These are phyloP conservation scores for Urocyon cinereoargenteus DNA, from an alignment of 2,797 vertebrate species.

Conservation along the genomic window DNA sequence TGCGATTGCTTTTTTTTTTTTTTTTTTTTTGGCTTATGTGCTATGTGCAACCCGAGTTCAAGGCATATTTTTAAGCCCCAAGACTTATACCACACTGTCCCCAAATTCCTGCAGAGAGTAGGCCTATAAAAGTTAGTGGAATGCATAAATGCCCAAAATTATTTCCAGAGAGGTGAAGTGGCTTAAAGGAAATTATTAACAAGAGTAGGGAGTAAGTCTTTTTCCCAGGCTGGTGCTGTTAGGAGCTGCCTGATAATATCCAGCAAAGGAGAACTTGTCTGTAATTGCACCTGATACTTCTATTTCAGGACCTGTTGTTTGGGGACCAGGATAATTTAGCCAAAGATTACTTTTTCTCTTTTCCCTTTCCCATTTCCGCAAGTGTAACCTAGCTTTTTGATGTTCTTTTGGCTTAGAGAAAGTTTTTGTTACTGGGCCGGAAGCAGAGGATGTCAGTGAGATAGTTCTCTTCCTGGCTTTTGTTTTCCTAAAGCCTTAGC, in stretches of 20 bases:
- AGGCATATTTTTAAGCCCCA: background rate
- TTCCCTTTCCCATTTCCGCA: background rate
- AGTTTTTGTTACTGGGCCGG: background rate
- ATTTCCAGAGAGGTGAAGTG: background rate
- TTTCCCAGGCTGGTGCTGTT: background rate
- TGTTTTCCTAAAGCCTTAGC: slow-evolving; percentile 55
- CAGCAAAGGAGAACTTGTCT: slow-evolving; percentile 1
- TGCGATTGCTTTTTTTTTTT: background rate
- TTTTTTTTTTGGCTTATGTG: background rate
- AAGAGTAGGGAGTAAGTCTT: background rate
- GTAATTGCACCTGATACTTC: background rate
- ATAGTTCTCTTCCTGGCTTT: slow-evolving; percentile 57
- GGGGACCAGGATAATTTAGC: background rate
- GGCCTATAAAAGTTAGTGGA: background rate
- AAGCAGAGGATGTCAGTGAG: slow-evolving; percentile 55
- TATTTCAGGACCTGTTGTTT: background rate
- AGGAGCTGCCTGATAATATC: background rate
- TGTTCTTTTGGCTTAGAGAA: background rate
- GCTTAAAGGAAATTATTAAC: background rate
- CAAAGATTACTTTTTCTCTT: background rate
- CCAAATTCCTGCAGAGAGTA: background rate
- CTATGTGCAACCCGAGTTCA: background rate
- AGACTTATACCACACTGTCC: background rate
- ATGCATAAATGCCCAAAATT: background rate
- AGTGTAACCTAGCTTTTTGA: background rate